Evolutionary conservation across 2,797 vertebrate genomes (phyloP).

Genomic region (Morelia viridis): DNA sequence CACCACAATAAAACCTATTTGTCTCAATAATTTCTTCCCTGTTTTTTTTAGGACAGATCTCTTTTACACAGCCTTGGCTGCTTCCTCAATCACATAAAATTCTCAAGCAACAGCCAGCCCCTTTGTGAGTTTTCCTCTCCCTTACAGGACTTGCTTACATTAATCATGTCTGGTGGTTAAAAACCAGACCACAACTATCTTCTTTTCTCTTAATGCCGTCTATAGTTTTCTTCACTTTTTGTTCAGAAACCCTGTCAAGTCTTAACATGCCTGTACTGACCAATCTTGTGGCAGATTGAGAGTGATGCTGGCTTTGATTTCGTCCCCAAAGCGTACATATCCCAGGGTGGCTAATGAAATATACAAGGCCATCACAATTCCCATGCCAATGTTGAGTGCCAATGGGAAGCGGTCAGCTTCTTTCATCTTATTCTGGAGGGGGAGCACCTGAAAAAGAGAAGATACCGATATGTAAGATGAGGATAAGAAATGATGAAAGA

Average conservation of each 20-base stretch:
- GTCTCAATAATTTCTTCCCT: background rate
- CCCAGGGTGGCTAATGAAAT: conserved; percentile 82
- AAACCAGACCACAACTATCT: background rate
- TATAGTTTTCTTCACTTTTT: background rate
- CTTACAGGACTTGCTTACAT: background rate
- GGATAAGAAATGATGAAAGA: background rate
- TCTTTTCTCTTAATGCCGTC: background rate
- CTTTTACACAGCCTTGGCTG: background rate
- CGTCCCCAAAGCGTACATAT: conserved; percentile 82
- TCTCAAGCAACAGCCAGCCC: background rate
- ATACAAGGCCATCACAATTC: conserved; percentile 80
- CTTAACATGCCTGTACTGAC: conserved; percentile 66
- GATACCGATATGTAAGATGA: background rate
- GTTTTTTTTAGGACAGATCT: background rate
- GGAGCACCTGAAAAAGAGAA: conserved; percentile 77
- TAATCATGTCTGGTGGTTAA: background rate
- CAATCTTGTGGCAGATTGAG: conserved; percentile 87
- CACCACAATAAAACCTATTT: background rate
- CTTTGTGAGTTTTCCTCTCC: background rate
- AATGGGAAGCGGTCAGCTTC: conserved; percentile 77
- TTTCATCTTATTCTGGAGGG: conserved; percentile 87
- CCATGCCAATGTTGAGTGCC: conserved; percentile 84
- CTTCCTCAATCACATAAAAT: background rate
- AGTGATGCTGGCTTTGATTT: conserved; percentile 87
- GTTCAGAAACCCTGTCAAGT: background rate